Evolutionary conservation across 2,888 invertebrate genomes (phyloP).

Genomic region (Panorpa germanica): DNA sequence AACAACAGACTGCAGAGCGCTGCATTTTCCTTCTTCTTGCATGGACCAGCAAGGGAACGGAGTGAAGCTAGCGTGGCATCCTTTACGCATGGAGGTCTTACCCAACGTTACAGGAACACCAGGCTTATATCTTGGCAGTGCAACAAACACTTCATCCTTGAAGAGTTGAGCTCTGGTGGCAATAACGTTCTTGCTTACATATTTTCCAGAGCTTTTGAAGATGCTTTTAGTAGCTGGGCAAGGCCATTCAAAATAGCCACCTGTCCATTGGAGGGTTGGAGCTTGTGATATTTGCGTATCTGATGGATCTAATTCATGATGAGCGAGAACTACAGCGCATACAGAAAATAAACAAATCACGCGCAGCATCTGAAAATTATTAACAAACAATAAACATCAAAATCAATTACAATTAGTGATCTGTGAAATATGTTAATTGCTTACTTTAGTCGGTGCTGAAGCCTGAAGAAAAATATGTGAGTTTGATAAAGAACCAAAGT

Average conservation of each 20-base stretch:
- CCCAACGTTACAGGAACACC: conserved; percentile 51
- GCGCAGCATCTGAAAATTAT: conserved; percentile 11
- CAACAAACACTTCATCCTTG: conserved; percentile 31
- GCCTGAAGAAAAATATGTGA: too few species aligned
- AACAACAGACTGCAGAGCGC: conserved; percentile 46
- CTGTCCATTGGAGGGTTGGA: conserved; percentile 21
- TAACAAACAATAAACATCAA: too few species aligned
- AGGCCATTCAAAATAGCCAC: conserved; percentile 28
- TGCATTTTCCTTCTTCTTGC: conserved; percentile 43
- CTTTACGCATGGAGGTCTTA: conserved; percentile 26
- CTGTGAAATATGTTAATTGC: too few species aligned
- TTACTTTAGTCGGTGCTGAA: too few species aligned
- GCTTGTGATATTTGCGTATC: not conserved
- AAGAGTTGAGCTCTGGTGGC: conserved; percentile 37
- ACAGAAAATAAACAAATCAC: conserved; percentile 9
- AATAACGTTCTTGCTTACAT: conserved; percentile 34
- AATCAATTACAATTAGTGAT: too few species aligned
- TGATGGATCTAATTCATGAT: not conserved
- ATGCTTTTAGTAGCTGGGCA: conserved; percentile 30
- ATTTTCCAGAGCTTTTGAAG: conserved; percentile 34
- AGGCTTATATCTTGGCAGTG: conserved; percentile 35
- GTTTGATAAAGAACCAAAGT: too few species aligned
- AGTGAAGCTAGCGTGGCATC: conserved; percentile 27
- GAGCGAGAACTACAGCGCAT: conserved; percentile 12
- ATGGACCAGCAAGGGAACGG: conserved; percentile 44